A percentile compares a stretch with the other conserved stretches of the same genome.
Evolutionary conservation across 2,113 vertebrate genomes (phyloP).

Genomic region (Odontesthes bonariensis): DNA sequence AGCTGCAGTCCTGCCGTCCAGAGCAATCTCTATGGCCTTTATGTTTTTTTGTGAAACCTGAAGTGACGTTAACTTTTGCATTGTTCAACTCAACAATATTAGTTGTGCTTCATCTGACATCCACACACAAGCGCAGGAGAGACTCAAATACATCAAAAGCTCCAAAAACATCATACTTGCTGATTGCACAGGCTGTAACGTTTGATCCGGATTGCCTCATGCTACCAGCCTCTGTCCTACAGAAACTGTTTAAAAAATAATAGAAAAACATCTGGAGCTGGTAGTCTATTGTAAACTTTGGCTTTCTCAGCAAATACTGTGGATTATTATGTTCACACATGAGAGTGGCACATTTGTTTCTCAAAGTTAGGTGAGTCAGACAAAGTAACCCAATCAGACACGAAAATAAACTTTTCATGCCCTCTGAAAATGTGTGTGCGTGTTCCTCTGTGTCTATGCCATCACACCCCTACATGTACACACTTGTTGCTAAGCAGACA

Average conservation of each 20-base stretch:
- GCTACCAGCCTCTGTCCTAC: slow-evolving; percentile 5
- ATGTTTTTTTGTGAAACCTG: slow-evolving; percentile 11
- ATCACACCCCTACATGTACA: slow-evolving; percentile 23
- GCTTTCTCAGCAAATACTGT: slow-evolving; percentile 32
- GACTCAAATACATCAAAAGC: slow-evolving; percentile 2
- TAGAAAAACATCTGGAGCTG: slow-evolving; percentile 42
- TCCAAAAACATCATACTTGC: slow-evolving; percentile 20
- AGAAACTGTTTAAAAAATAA: slow-evolving; percentile 1
- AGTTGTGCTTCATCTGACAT: slow-evolving; percentile 2
- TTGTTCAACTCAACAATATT: slow-evolving; percentile 15
- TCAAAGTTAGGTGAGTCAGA: slow-evolving; percentile 47
- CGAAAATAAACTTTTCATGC: slow-evolving; percentile 38
- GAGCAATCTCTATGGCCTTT: neutral
- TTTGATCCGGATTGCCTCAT: neutral
- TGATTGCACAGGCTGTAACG: slow-evolving; percentile 8
- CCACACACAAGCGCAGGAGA: neutral
- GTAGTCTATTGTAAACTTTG: slow-evolving; percentile 8
- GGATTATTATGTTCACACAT: slow-evolving; percentile 52
- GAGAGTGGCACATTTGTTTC: slow-evolving; percentile 55
- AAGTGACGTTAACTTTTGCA: slow-evolving; percentile 18
- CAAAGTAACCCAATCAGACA: slow-evolving; percentile 40
- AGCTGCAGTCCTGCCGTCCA: neutral
- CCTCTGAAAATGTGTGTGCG: slow-evolving; percentile 18
- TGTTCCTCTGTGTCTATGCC: neutral
- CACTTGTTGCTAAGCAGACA: slow-evolving; percentile 58